Base-by-base conservation (phyloP, 37 sponge, comb jelly and placozoan species). In the Dysidea cf. avara region DNA sequence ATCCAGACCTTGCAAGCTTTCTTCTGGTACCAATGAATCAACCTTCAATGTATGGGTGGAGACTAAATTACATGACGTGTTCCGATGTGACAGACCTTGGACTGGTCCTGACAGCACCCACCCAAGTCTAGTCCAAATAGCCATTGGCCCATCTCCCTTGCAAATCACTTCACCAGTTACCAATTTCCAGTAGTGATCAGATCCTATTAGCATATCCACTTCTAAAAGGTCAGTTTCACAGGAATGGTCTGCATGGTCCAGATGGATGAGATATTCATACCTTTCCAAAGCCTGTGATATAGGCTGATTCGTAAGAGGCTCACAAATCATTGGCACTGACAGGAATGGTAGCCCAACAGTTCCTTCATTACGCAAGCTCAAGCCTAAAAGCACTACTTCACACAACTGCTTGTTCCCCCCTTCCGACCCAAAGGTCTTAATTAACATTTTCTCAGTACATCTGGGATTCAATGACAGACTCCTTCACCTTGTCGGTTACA, bases 141-240 rank as follows among this genome's bases (percentile, higher is more conserved):
- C 64, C 5, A 28, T 31, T 2, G 32, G 64, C 30, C 64, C 64
- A 31, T 28, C 30, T 29, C 64, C 64, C 30, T 30, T 22, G n/a
- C n/a, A n/a, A 22, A n/a, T 2, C 30, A 28, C 31, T 62, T 2
- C 5, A 4, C 64, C 67, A 2, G 67, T 66, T 17, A 66, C 67
- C 40, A 66, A 66, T 2, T 24, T 39, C 67, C 67, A 66, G 33
- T 66, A 66, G 20, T 66, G 22, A 34, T 66, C 67, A 37, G 40
- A 33, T 18, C 67, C 43, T 2, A 66, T 39, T 22, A 66, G 40
- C 1, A 66, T 35, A 4, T 66, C 67, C 2, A 66, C 67, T 2
- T 66, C 6, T 20, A 66, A 3, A 39, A 20, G 0, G 40, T 22
- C 21, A 37, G 1, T 20, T 1, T n/a, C 37, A 22, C 33, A 1